A percentile compares a stretch with the other conserved stretches of the same genome.
Evolutionary conservation across 2,797 vertebrate species (phyloP).

Genomic region (Notolabrus celidotus): DNA sequence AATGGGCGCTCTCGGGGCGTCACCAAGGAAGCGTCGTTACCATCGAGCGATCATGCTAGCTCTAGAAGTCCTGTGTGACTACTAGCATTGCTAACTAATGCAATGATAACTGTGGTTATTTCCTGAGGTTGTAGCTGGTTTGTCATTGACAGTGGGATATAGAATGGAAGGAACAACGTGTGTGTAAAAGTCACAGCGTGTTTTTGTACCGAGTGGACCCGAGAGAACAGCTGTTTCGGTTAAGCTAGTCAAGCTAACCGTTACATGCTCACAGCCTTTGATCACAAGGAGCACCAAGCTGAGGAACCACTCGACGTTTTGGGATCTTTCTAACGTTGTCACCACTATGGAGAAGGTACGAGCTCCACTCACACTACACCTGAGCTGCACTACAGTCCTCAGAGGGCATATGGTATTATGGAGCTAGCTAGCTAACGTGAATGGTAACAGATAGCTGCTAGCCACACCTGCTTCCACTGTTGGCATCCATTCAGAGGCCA

Average conservation of each 20-base stretch:
- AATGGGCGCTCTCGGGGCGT: constrained; percentile 57
- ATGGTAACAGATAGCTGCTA: constrained; percentile 37
- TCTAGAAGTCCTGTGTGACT: constrained; percentile 44
- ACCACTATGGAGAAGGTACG: constrained; percentile 80
- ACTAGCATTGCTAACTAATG: constrained; percentile 55
- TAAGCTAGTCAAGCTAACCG: constrained; percentile 66
- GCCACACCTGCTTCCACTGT: constrained; percentile 59
- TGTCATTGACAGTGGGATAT: background rate
- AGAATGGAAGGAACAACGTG: constrained; percentile 52
- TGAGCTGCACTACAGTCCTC: background rate
- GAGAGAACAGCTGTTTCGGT: constrained; percentile 36
- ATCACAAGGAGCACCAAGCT: constrained; percentile 40
- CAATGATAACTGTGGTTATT: background rate
- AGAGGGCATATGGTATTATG: background rate
- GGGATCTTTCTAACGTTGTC: constrained; percentile 9
- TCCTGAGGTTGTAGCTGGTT: background rate
- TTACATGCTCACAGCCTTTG: constrained; percentile 27
- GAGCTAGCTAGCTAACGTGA: constrained; percentile 13
- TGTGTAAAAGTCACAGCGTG: constrained; percentile 33
- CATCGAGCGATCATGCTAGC: constrained; percentile 68
- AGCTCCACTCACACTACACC: fast-evolving
- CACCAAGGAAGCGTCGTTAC: constrained; percentile 38
- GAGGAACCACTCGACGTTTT: constrained; percentile 45
- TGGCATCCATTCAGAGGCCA: constrained; percentile 49
- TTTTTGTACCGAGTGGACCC: constrained; percentile 24